Base-by-base conservation (phyloP, 2,888 invertebrate species). In the Julus scandinavius region DNA sequence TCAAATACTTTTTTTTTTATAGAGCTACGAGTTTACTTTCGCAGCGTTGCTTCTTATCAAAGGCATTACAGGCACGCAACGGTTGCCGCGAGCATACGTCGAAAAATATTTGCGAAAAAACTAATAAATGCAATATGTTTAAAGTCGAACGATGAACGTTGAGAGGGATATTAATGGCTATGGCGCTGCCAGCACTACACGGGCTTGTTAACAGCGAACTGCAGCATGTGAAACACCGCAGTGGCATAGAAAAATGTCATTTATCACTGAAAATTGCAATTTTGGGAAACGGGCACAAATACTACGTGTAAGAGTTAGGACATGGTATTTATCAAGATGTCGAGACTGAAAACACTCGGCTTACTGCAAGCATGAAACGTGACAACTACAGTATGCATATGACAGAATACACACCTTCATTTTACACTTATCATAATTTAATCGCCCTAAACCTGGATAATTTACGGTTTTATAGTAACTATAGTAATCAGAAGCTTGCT, bases 71-170 rank as follows among this genome's bases (percentile, higher is more conserved):
- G 72, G 20, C 72, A 72, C 72, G 72, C 72, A 72, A 29, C 72
- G 20, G 20, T 72, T 72, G 72, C 72, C 20, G 20, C 72, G 72
- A 72, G 72, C 72, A 29, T 9, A 72, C 72, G 72, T 72, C 72
- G 72, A 72, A 72, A 72, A 72, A n/a, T 29, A 72, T 72, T 72
- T 20, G 72, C 72, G 72, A 72, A n/a, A 72, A 72, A 72, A 72
- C 72, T 72, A 72, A 72, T 72, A 72, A 72, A 72, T 72, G 72
- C 72, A 72, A 72, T 72, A 72, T 72, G 72, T 72, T 72, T 72
- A 72, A 72, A 72, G 72, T 72, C 72, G 72, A 72, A 72, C 72
- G 72, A 9, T 29, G 72, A 72, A 20, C n/a, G 72, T 72, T 20
- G 72, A 72, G 72, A 72, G 72, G 72, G 72, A 72, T 72, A 72